phyloP scores from a whole-genome alignment of 2,888 invertebrate genomes.

The Oligia fasciuncula region DNA sequence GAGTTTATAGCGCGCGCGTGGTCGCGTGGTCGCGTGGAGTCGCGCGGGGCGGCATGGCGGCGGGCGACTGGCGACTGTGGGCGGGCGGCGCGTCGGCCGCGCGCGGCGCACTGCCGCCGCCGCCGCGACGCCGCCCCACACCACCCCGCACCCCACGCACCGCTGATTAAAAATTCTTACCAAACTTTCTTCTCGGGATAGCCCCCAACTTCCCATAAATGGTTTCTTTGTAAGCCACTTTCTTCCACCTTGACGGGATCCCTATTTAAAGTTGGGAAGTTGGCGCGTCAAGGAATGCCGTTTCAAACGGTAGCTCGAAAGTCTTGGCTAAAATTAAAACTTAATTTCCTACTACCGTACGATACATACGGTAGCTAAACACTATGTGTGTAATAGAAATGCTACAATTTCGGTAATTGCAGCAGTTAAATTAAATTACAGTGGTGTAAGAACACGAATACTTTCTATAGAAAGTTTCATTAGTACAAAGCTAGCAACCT shows the following conservation, averaged over 20 bases:
- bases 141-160: constrained; percentile 61
- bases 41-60: constrained; percentile 79
- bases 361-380: constrained; percentile 60
- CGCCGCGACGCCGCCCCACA: constrained; percentile 76
- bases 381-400: constrained; percentile 63
- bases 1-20: constrained; percentile 79
- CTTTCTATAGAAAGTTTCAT: constrained; percentile 70
- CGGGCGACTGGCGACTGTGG: constrained; percentile 76
- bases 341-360: constrained; percentile 54
- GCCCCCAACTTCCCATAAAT: constrained; percentile 76
- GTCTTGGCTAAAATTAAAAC: constrained; percentile 47
- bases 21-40: constrained; percentile 72
- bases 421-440: constrained; percentile 66
- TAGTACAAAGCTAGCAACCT: constrained; percentile 58
- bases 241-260: constrained; percentile 64
- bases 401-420: constrained; percentile 66
- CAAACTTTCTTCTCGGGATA: constrained; percentile 81
- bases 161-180: constrained; percentile 87
- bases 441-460: constrained; percentile 64
- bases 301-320: constrained; percentile 49
- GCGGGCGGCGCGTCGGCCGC: constrained; percentile 89
- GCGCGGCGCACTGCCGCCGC: constrained; percentile 90
- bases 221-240: constrained; percentile 73
- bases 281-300: constrained; percentile 58
- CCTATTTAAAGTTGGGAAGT: constrained; percentile 62